Conservation (phyloP, 2,888 invertebrate genomes). For the Cyclophora albipunctata region DNA sequence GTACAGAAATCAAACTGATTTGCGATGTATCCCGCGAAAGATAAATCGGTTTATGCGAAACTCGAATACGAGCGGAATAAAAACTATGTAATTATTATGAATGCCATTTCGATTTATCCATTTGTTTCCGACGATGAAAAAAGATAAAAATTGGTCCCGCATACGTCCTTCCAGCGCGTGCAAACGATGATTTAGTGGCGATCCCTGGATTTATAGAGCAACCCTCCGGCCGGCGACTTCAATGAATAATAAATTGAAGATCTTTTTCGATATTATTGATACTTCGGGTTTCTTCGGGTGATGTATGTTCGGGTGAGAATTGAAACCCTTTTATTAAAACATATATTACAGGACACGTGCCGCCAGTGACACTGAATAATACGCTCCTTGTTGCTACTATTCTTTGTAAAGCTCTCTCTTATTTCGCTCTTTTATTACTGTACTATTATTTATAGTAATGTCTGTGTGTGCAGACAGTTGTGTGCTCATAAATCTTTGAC, state of each 20-base stretch:
- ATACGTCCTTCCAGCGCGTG: slow-evolving; percentile 43
- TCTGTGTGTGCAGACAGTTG: slow-evolving; percentile 33
- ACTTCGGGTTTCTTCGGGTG: slow-evolving; percentile 59
- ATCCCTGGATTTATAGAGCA: slow-evolving; percentile 61
- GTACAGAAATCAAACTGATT: slow-evolving; percentile 25
- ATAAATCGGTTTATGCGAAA: slow-evolving; percentile 9
- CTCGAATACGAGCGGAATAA: slow-evolving; percentile 11
- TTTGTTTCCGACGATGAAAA: slow-evolving; percentile 45
- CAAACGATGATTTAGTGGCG: slow-evolving; percentile 68
- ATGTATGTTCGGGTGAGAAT: slow-evolving; percentile 66
- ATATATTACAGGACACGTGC: slow-evolving; percentile 70
- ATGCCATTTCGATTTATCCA: slow-evolving; percentile 36
- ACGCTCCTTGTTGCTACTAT: slow-evolving; percentile 65
- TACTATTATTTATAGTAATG: slow-evolving; percentile 55
- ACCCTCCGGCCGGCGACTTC: slow-evolving; percentile 56
- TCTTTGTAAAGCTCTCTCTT: slow-evolving; percentile 51
- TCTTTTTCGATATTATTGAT: slow-evolving; percentile 69
- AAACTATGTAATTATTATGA: slow-evolving; percentile 29
- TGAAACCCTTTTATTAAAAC: slow-evolving; percentile 75
- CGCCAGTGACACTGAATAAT: slow-evolving; percentile 71
- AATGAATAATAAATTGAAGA: slow-evolving; percentile 71
- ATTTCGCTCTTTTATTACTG: slow-evolving; percentile 64
- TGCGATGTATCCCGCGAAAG: slow-evolving; percentile 15
- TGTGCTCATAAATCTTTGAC: slow-evolving; percentile 28
- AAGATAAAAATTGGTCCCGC: slow-evolving; percentile 48